Base-by-base conservation (phyloP, 2,888 invertebrate species). In the Chromoteleia sp. region DNA sequence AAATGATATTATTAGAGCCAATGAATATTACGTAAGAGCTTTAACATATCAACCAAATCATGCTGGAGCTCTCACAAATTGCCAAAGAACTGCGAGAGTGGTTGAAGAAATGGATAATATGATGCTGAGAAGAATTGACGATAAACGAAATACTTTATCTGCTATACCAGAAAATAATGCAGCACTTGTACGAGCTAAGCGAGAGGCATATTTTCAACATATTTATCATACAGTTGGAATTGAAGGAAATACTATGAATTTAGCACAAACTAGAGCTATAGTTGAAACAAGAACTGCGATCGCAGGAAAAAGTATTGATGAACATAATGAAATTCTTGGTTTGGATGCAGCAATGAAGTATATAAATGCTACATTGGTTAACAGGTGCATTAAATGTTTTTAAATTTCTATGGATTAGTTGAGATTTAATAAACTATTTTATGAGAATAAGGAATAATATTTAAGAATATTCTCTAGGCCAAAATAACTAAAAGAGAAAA, bases 191-290 rank as follows among this genome's bases (percentile, higher is more conserved):
- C 94, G 97, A 87, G 96, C 98, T 2, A 98, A 98, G 89, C 97
- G 97, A 89, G 98, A 99, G 92, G 98, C 98, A 0, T 99, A 98
- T 91, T 98, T 98, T 91, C 95, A 97, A 88, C 98, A 99, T 89
- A 98, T 99, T 81, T 98, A 98, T 92, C 99, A 99, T 89, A 98
- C 98, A 0, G 98, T 98, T 15, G 99, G 97, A 19, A 98, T 99
- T 83, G 99, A 99, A 92, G 99, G 99, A 0, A 99, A 99, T 89
- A 99, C 99, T 0, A 97, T 99, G 96, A 96, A 97, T 1, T 93
- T 99, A 43, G 95, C 96, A 17, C 98, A 99, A 91, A 97, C 99
- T 0, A 94, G 98, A 83, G 96, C 96, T 74, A 95, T 99, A 80
- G 93, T 99, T 17, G 99, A 99, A 92, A 99, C 98, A 0, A 94